Base-by-base conservation (phyloP, 1,140 invertebrate genomes). In the Diorhabda elongata region DNA sequence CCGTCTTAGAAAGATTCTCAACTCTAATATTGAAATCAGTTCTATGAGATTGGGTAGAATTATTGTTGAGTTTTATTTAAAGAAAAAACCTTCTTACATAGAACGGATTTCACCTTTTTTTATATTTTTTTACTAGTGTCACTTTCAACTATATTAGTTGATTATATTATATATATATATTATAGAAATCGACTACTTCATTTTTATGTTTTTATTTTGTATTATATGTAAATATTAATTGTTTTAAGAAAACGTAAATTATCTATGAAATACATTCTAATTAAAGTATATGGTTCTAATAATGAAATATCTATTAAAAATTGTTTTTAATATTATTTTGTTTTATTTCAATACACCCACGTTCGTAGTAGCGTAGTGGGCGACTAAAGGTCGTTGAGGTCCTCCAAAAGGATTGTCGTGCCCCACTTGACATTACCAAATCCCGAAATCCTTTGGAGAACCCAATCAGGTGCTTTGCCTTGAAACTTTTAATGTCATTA, bases 251-350 rank as follows among this genome's bases (percentile, higher is more conserved):
- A 64, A 64, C 52, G 56, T 64, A 45, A 44, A 63, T 63, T 44
- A 63, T 42, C 8, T 43, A 63, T 64, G 56, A 64, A 64, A 64
- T 57, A 64, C 52, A 57, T 64, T 64, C 45, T 64, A 52, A 64
- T 64, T 56, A 64, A 64, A 64, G 3, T 64, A 64, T 64, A 64
- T 64, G 63, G 63, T 62, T 64, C 44, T 64, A 64, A 64, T 64
- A 63, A 42, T 63, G 61, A 63, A 63, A 64, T 64, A 64, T 64
- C 44, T 64, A 64, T 56, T 64, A 64, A 64, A 64, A 56, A 6
- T 62, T 57, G 63, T 64, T 64, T 64, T 64, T 64, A 64, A 64
- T 43, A 64, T 44, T n/a, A n/a, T 9, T 1, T 6, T 44, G 41
- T 63, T 63, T 63, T n/a, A 63, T 63, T 63, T 63, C 52, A 26